Percentiles rank a stretch among this genome's conserved stretches.
These are phyloP conservation scores for Stegastes partitus DNA, from an alignment of 2,113 vertebrate genomes.

Conservation along the genomic window DNA sequence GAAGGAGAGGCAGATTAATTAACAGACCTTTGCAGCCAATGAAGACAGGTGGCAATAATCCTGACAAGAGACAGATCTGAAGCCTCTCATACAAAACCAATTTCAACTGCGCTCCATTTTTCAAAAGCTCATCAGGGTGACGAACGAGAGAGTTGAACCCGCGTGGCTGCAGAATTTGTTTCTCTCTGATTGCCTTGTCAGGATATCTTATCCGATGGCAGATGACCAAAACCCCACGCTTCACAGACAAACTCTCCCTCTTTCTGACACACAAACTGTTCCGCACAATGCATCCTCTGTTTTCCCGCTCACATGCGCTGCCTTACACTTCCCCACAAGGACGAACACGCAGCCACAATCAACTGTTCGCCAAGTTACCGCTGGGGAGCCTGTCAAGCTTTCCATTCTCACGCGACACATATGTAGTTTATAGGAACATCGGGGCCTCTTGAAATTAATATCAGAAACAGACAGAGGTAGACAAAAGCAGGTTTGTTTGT, in stretches of 20 bases:
- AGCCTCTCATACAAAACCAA: slow-evolving; percentile 85
- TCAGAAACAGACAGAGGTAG: neutral
- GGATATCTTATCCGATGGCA: slow-evolving; percentile 82
- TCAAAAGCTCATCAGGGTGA: slow-evolving; percentile 87
- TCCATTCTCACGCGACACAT: neutral
- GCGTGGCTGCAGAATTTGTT: slow-evolving; percentile 82
- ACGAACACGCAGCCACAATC: slow-evolving; percentile 1
- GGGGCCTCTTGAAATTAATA: neutral
- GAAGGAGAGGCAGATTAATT: slow-evolving; percentile 82
- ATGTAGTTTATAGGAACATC: neutral
- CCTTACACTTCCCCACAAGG: slow-evolving; percentile 40
- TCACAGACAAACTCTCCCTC: slow-evolving; percentile 55
- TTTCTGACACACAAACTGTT: slow-evolving; percentile 45
- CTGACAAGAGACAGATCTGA: slow-evolving; percentile 84
- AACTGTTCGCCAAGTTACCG: slow-evolving; percentile 18
- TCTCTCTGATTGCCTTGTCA: slow-evolving; percentile 86
- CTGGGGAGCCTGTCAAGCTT: neutral
- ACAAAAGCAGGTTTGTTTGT: neutral
- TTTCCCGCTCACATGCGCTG: slow-evolving; percentile 16
- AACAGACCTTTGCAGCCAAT: slow-evolving; percentile 82
- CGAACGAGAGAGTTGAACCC: slow-evolving; percentile 79
- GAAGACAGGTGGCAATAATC: slow-evolving; percentile 88
- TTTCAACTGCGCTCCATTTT: slow-evolving; percentile 83
- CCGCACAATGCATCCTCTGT: slow-evolving; percentile 62
- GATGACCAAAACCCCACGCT: slow-evolving; percentile 81